These are phyloP conservation scores for Pagrus major DNA, from an alignment of 2,113 vertebrate species.

Conservation along the genomic window DNA sequence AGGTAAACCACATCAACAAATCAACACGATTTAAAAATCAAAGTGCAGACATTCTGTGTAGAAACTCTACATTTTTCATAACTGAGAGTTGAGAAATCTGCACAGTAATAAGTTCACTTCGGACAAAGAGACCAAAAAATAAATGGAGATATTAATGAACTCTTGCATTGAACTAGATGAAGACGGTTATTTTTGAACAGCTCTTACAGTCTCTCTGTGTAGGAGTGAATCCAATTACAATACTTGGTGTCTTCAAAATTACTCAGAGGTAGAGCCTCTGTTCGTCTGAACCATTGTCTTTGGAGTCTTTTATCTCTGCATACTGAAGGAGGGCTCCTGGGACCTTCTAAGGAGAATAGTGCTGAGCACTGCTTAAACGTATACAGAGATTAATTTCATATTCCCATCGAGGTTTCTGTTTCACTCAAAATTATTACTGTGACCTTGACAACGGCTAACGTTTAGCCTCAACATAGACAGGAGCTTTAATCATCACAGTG, in stretches of 20 bases:
- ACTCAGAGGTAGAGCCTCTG: constrained; percentile 55
- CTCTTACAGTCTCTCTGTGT: constrained; percentile 28
- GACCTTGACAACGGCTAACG: constrained; percentile 74
- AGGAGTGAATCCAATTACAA: constrained; percentile 50
- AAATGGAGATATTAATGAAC: constrained; percentile 46
- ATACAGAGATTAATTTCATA: constrained; percentile 76
- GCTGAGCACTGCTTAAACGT: constrained; percentile 68
- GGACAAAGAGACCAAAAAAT: constrained; percentile 12
- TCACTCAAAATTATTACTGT: constrained; percentile 64
- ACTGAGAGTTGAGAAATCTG: constrained; percentile 42
- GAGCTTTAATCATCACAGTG: constrained; percentile 68
- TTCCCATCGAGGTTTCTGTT: constrained; percentile 71
- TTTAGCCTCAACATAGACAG: constrained; percentile 61
- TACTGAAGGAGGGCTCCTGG: constrained; percentile 48
- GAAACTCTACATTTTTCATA: constrained; percentile 38
- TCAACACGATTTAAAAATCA: constrained; percentile 9
- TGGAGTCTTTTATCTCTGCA: constrained; percentile 71
- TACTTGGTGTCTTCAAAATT: constrained; percentile 48
- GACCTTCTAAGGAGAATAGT: constrained; percentile 64
- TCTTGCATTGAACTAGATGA: constrained; percentile 37
- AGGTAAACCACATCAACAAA: constrained; percentile 16
- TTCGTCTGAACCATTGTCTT: constrained; percentile 61
- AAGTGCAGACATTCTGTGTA: constrained; percentile 32
- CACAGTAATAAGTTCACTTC: constrained; percentile 25
- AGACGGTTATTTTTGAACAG: constrained; percentile 30